Percentiles rank a stretch among this genome's conserved stretches.
Evolutionary conservation across 2,797 vertebrate genomes (phyloP).

Genomic region (Thalassophryne amazonica): DNA sequence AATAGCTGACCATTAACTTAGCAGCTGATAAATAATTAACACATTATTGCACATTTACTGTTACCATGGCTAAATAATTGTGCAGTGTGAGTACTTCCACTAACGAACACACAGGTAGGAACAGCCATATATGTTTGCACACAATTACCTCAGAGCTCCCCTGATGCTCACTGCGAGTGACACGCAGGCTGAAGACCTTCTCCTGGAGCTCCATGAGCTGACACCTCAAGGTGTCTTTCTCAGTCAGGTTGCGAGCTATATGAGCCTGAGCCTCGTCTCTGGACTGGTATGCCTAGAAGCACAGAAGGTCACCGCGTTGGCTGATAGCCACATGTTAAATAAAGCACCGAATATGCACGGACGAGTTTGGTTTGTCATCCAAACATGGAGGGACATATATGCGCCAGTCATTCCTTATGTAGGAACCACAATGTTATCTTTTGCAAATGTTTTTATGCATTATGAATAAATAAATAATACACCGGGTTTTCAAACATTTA

Average conservation of each 20-base stretch:
- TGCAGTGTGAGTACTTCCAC: too few relatives aligned
- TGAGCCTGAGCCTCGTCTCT: constrained; percentile 82
- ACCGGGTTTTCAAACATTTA: too few relatives aligned
- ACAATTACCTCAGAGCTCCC: constrained; percentile 38
- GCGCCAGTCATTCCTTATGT: neutral
- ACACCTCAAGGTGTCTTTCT: constrained; percentile 84
- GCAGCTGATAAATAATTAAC: too few relatives aligned
- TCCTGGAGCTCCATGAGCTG: constrained; percentile 84
- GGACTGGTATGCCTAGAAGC: constrained; percentile 80
- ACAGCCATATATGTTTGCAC: neutral
- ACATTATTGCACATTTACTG: too few relatives aligned
- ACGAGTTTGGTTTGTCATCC: neutral
- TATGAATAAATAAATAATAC: too few relatives aligned
- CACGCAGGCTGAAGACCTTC: constrained; percentile 67
- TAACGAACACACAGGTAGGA: too few relatives aligned
- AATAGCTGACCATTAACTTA: too few relatives aligned
- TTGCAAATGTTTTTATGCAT: too few relatives aligned
- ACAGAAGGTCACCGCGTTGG: neutral
- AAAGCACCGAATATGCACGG: neutral
- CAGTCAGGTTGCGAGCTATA: constrained; percentile 78
- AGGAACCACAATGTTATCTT: neutral
- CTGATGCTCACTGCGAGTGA: constrained; percentile 15
- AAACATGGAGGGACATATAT: neutral
- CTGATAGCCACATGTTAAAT: neutral
- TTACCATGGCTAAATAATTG: too few relatives aligned